These are phyloP conservation scores for Panagrolaimus sp. DNA, from an alignment of 1,140 invertebrate genomes.

Conservation along the genomic window DNA sequence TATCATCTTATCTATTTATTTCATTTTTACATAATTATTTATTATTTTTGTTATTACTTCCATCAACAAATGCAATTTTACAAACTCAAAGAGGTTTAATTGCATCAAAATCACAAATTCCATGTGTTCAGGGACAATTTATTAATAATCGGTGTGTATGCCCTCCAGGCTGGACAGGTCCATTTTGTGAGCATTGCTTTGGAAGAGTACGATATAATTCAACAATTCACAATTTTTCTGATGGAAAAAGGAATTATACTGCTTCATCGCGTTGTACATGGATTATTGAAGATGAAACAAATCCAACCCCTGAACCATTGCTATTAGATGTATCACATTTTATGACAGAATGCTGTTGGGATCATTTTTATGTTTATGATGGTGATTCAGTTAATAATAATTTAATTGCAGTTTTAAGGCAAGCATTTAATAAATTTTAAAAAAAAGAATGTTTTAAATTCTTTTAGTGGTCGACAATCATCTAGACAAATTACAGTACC, in stretches of 20 bases:
- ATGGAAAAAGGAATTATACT: constrained; percentile 50
- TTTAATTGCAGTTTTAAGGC: constrained; percentile 56
- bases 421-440: neutral
- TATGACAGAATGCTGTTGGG: constrained; percentile 59
- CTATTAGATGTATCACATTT: constrained; percentile 47
- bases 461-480: constrained; percentile 34
- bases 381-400: constrained; percentile 52
- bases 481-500: constrained; percentile 32
- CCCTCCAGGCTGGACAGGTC: constrained; percentile 52
- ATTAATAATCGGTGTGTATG: constrained; percentile 21
- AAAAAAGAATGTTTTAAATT: neutral
- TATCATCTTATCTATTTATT: neutral
- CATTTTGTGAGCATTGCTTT: constrained; percentile 54
- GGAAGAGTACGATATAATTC: constrained; percentile 46
- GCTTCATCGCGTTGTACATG: constrained; percentile 52
- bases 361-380: constrained; percentile 58
- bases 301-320: constrained; percentile 25
- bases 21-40: no score
- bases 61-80: neutral
- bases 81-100: constrained; percentile 5
- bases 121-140: neutral
- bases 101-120: neutral
- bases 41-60: neutral
- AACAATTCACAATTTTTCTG: constrained; percentile 43
- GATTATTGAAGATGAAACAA: constrained; percentile 46